Conservation (phyloP, 1,140 invertebrate species). For the Amyelois transitella region DNA sequence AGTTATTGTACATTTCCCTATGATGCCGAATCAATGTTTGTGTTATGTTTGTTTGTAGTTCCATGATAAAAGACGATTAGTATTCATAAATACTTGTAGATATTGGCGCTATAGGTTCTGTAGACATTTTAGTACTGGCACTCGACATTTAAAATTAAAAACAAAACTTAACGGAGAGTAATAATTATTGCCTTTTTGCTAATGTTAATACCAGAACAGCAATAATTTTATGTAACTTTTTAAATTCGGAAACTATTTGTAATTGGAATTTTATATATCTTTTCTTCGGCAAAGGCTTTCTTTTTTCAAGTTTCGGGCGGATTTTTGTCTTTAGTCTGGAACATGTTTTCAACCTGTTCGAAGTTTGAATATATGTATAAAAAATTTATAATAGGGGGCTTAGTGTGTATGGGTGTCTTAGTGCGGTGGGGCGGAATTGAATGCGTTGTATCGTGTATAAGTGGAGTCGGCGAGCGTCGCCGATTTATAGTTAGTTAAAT, state of each 20-base stretch:
- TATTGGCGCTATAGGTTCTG: not conserved
- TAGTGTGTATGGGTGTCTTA: conserved; percentile 20
- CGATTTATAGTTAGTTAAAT: not conserved
- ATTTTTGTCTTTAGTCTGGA: too few relatives aligned
- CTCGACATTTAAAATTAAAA: not conserved
- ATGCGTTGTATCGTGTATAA: not conserved
- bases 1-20: not conserved
- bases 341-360: not conserved
- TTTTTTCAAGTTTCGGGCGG: not conserved
- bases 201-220: not conserved
- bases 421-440: conserved; percentile 33
- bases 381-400: not conserved
- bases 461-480: not conserved
- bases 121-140: not conserved
- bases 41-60: not conserved
- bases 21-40: not conserved
- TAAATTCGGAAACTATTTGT: not conserved
- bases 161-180: not conserved
- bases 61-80: too few relatives aligned
- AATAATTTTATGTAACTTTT: conserved; percentile 1
- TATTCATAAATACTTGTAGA: not conserved
- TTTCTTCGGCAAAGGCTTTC: not conserved
- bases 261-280: not conserved
- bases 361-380: not conserved
- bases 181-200: not conserved